Evolutionary conservation across 2,888 invertebrate genomes (phyloP).

Genomic region (Danaus chrysippus): DNA sequence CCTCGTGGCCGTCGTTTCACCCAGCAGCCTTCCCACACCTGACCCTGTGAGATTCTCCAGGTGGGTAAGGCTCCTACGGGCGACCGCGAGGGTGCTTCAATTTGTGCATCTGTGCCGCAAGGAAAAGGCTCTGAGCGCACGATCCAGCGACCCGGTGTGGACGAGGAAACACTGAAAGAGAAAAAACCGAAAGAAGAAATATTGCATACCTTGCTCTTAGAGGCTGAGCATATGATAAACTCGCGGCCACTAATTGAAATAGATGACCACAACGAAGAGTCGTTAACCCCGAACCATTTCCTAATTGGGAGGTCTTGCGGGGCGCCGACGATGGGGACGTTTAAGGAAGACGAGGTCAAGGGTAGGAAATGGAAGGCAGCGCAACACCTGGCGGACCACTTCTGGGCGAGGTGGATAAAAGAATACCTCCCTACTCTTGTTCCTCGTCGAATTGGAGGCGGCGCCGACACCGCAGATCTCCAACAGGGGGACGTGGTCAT

Average conservation of each 20-base stretch:
- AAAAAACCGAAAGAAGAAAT: slow-evolving; percentile 6
- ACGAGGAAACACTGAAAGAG: slow-evolving; percentile 1
- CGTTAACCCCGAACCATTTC: slow-evolving; percentile 11
- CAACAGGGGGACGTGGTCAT: slow-evolving; percentile 17
- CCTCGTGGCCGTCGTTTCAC: neutral
- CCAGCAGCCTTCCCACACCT: neutral
- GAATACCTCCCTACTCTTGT: too few relatives aligned
- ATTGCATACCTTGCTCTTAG: neutral
- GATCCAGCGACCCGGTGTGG: slow-evolving; percentile 1
- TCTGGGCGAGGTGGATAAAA: too few relatives aligned
- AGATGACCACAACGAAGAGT: neutral
- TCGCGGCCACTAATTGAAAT: neutral
- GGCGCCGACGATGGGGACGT: neutral
- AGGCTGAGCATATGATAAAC: slow-evolving; percentile 9
- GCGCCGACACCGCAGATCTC: neutral
- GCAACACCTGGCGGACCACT: slow-evolving; percentile 3
- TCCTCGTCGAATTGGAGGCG: slow-evolving; percentile 12
- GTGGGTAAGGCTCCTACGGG: slow-evolving; percentile 20
- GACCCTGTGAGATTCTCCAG: slow-evolving; percentile 22
- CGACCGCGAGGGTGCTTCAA: slow-evolving; percentile 18
- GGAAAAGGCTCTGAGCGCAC: slow-evolving; percentile 17
- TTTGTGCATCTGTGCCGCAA: slow-evolving; percentile 26
- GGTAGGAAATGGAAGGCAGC: slow-evolving; percentile 7
- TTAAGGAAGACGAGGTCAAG: neutral
- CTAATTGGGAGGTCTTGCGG: slow-evolving; percentile 6